A percentile compares a stretch with the other conserved stretches of the same genome.
Evolutionary conservation across 2,797 vertebrate species (phyloP).

Genomic region (Tauraco hartlaubi): DNA sequence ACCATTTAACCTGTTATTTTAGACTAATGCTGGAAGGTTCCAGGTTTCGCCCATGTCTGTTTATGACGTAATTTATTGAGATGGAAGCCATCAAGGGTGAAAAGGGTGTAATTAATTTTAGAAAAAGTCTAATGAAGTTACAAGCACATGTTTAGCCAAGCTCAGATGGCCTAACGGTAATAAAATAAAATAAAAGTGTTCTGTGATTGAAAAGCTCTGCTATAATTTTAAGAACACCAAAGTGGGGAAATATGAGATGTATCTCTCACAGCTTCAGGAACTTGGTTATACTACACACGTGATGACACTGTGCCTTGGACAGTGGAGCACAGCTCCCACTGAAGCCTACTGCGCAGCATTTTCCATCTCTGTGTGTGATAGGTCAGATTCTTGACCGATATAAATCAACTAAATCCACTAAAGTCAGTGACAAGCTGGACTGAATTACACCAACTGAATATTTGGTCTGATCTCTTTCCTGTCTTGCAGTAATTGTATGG

Average conservation of each 20-base stretch:
- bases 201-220: background rate
- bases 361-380: background rate
- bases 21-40: background rate
- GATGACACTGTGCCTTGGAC: background rate
- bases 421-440: background rate
- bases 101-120: background rate
- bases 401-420: constrained; percentile 4
- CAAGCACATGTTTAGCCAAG: background rate
- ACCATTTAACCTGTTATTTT: background rate
- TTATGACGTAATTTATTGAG: background rate
- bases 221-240: background rate
- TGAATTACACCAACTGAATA: background rate
- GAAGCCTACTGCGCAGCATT: background rate
- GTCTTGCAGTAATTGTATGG: background rate
- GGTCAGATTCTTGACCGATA: background rate
- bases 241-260: background rate
- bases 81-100: background rate
- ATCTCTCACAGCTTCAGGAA: constrained; percentile 37
- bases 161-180: background rate
- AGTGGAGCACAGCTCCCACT: constrained; percentile 3
- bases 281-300: background rate
- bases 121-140: background rate
- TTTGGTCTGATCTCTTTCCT: background rate
- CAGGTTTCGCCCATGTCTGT: background rate
- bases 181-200: constrained; percentile 1